Evolutionary conservation across 2,888 invertebrate genomes (phyloP).

Genomic region (Andricus quercusramuli): DNA sequence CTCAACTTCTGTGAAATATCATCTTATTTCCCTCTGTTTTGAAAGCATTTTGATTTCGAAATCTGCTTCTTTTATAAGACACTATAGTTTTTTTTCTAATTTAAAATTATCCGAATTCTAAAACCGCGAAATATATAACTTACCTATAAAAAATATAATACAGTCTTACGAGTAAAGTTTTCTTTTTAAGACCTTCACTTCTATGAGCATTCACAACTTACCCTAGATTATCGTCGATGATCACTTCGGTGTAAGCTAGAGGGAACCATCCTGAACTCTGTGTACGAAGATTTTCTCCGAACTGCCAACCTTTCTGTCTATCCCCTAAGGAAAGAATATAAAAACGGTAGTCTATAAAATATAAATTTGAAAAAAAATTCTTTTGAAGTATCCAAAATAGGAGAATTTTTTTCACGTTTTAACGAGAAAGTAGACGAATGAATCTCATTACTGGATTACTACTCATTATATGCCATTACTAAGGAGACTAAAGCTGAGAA

Average conservation of each 20-base stretch:
- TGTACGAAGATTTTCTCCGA: conserved; percentile 96
- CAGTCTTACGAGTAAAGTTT: neutral
- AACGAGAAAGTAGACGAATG: neutral
- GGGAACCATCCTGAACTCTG: conserved; percentile 97
- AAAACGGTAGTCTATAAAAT: neutral
- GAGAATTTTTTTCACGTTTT: neutral
- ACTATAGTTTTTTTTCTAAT: no score
- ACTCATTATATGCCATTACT: neutral
- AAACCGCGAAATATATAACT: neutral
- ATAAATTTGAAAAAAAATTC: neutral
- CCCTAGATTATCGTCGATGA: conserved; percentile 85
- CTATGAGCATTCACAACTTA: conserved; percentile 72
- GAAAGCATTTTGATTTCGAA: no score
- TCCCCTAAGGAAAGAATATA: conserved; percentile 80
- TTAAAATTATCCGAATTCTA: no score
- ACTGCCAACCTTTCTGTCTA: conserved; percentile 97
- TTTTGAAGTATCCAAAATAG: neutral
- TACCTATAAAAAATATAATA: neutral
- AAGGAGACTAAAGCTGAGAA: conserved; percentile 5
- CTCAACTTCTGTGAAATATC: no score
- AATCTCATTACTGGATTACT: neutral
- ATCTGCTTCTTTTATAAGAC: no score
- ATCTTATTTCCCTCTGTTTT: no score
- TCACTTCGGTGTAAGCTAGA: conserved; percentile 93
- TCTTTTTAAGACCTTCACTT: no score